Conservation (phyloP, 2,888 invertebrate species). For the Quadroppia sp. region DNA sequence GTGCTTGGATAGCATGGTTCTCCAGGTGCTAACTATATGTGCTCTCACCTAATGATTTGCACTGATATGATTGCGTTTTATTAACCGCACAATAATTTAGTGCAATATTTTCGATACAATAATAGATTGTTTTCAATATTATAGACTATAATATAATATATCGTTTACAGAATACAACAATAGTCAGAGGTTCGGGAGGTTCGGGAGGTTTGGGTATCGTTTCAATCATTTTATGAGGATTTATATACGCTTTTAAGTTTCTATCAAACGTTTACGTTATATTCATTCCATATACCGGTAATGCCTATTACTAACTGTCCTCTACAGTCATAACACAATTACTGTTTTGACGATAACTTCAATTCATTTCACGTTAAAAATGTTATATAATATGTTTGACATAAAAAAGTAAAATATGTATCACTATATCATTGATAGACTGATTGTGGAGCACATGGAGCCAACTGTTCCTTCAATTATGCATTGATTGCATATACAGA, state of each 20-base stretch:
- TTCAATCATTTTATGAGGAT: conserved; percentile 30
- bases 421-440: conserved; percentile 13
- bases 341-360: not conserved
- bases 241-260: conserved; percentile 14
- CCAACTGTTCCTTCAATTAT: not conserved
- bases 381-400: conserved; percentile 5
- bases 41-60: conserved; percentile 15
- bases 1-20: not conserved
- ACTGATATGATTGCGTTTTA: conserved; percentile 25
- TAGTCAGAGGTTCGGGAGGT: not conserved
- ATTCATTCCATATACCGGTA: not conserved
- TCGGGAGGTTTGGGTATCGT: not conserved
- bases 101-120: conserved; percentile 23
- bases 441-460: not conserved
- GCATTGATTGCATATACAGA: not conserved
- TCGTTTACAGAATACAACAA: conserved; percentile 2
- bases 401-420: conserved; percentile 6
- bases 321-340: conserved; percentile 8
- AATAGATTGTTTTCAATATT: conserved; percentile 17
- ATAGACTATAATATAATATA: conserved; percentile 27
- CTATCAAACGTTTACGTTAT: not conserved
- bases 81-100: conserved; percentile 32
- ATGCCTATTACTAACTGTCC: not conserved
- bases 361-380: not conserved
- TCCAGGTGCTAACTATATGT: conserved; percentile 33